Percentiles rank a stretch among this genome's conserved stretches.
Conservation (phyloP, 2,113 vertebrate genomes). For the Heloderma charlesbogerti region DNA sequence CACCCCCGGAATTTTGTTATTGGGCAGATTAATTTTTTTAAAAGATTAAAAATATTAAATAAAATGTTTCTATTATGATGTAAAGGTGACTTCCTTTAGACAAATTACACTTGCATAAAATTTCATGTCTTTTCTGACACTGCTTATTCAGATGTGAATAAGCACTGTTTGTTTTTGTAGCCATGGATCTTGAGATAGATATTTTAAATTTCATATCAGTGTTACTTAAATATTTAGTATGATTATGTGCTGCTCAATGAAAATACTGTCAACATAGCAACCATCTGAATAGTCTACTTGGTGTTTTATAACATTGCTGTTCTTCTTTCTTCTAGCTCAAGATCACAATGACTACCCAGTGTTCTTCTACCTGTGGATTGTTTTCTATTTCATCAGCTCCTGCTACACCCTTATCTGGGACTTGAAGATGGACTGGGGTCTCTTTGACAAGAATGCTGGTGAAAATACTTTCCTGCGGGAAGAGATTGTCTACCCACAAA, state of each 20-base stretch:
- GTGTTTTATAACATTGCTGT: background rate
- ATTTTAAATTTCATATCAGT: background rate
- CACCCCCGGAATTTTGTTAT: background rate
- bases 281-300: background rate
- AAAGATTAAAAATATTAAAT: no score
- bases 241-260: background rate
- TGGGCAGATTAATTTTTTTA: background rate
- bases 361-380: slow-evolving; percentile 97
- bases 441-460: slow-evolving; percentile 96
- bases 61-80: background rate
- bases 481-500: slow-evolving; percentile 98
- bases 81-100: background rate
- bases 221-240: background rate
- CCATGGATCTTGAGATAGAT: background rate
- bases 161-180: background rate
- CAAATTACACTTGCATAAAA: background rate
- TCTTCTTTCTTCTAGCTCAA: slow-evolving; percentile 82
- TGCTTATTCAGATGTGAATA: slow-evolving; percentile 1
- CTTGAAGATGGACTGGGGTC: slow-evolving; percentile 99
- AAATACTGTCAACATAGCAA: background rate
- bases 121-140: background rate
- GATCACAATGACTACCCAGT: slow-evolving; percentile 86
- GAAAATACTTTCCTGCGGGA: slow-evolving; percentile 98
- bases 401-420: slow-evolving; percentile 99
- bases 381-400: slow-evolving; percentile 91